phyloP scores from a whole-genome alignment of 2,888 invertebrate genomes.

The Tiliacea citrago region DNA sequence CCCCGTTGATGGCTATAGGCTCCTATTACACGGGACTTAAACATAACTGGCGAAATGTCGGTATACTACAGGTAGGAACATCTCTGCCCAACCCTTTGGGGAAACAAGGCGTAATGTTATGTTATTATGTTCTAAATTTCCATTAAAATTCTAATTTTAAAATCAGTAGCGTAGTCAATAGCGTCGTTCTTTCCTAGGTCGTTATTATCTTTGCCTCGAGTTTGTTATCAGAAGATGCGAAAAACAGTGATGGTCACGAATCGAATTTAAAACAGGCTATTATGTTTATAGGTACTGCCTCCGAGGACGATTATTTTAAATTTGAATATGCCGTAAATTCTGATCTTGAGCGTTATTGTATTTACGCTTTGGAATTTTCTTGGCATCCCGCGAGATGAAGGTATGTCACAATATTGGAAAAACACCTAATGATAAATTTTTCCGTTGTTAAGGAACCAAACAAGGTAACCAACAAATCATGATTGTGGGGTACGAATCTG shows the following conservation, averaged over 20 bases:
- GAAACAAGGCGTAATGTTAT: no score
- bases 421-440: neutral
- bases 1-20: no score
- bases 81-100: no score
- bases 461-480: neutral
- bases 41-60: no score
- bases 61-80: no score
- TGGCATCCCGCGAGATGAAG: neutral
- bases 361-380: conserved; percentile 13
- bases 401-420: neutral
- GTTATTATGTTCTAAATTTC: neutral
- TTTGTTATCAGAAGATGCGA: conserved; percentile 61
- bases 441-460: neutral
- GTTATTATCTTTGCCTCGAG: neutral
- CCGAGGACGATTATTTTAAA: conserved; percentile 32
- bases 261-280: conserved; percentile 52
- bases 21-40: no score
- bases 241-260: conserved; percentile 53
- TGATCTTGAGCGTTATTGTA: conserved; percentile 29
- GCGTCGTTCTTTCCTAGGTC: no score
- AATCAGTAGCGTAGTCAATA: no score
- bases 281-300: neutral
- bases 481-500: neutral
- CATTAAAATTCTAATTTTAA: no score
- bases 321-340: conserved; percentile 42